Evolutionary conservation across 1,140 invertebrate species (phyloP), one percentile per base, ranked within the genome.

Genomic region (Piezodorus guildinii): DNA sequence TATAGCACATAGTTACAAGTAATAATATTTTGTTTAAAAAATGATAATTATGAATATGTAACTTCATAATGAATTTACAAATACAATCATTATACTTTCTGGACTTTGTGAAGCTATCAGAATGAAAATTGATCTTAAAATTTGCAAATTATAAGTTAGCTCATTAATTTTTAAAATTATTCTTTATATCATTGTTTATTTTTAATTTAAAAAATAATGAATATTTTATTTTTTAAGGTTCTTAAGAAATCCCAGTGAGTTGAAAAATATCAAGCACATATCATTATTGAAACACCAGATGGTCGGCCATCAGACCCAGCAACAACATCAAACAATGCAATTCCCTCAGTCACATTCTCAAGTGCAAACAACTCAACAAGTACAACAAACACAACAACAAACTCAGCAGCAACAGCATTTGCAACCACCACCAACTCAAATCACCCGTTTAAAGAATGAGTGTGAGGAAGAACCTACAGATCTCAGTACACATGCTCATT

Each of bases 211-310:
- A 30, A 30, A 60, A 8, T 63, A 34, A 44, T 54, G 52, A 64
- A 44, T 58, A 58, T 49, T 58, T 66, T 70, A n/a, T 72, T 73
- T 71, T 74, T 74, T 62, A 72, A 90, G 87, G 74, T 93, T 94
- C 75, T 75, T 94, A 56, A 81, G 91, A 64, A 93, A 93, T 76
- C 90, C 90, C 34, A 88, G 87, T 34, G 91, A 94, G 76, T 74
- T 94, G 66, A 93, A 93, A 71, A 93, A 90, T 72, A 93, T 94
- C 56, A 94, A 94, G 74, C 93, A 93, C 73, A 94, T 94, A 68
- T 92, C 90, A 3, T 74, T 92, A 63, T 74, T 94, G 64, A 80
- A 90, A n/a, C 88, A 93, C 74, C 87, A 91, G 73, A 87, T 87
- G 83, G 59, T 19, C 14, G 58, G 58, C 14, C 64, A 65, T 16